Evolutionary conservation across 2,888 invertebrate genomes (phyloP).

Genomic region (Drosophila anceps): DNA sequence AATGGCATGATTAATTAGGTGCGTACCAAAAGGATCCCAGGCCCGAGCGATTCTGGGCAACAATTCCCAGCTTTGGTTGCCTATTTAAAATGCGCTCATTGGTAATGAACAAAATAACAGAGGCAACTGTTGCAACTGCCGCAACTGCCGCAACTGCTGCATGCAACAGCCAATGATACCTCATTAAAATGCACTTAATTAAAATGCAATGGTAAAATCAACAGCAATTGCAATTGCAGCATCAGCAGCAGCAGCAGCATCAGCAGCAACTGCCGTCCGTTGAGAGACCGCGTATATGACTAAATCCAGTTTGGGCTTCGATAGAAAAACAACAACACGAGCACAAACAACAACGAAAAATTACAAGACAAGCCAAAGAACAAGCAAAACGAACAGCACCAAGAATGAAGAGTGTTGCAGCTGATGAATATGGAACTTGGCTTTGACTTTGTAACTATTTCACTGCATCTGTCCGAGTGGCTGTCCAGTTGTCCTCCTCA

Average conservation of each 20-base stretch:
- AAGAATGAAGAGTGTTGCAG: slow-evolving; percentile 81
- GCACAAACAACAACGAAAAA: slow-evolving; percentile 67
- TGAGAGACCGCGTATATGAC: slow-evolving; percentile 63
- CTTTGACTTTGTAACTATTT: slow-evolving; percentile 79
- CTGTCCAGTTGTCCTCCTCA: not conserved
- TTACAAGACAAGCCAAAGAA: slow-evolving; percentile 75
- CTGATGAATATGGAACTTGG: slow-evolving; percentile 85
- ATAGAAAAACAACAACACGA: slow-evolving; percentile 69
- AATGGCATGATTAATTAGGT: slow-evolving; percentile 51
- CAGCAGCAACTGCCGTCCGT: slow-evolving; percentile 37
- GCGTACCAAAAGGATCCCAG: slow-evolving; percentile 11
- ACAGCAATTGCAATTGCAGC: slow-evolving; percentile 53
- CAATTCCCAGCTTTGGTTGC: slow-evolving; percentile 52
- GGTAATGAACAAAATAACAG: slow-evolving; percentile 53
- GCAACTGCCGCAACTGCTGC: slow-evolving; percentile 6
- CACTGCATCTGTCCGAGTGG: slow-evolving; percentile 51
- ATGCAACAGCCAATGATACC: slow-evolving; percentile 58
- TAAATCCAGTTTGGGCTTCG: slow-evolving; percentile 80
- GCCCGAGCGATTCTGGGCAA: slow-evolving; percentile 5
- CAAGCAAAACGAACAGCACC: slow-evolving; percentile 66
- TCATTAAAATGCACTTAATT: slow-evolving; percentile 81
- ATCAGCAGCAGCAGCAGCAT: slow-evolving; percentile 10
- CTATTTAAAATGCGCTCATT: slow-evolving; percentile 69
- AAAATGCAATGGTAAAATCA: slow-evolving; percentile 80
- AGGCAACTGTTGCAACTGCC: slow-evolving; percentile 9